Evolutionary conservation across 2,888 invertebrate genomes (phyloP).

Genomic region (Chirona hameri): DNA sequence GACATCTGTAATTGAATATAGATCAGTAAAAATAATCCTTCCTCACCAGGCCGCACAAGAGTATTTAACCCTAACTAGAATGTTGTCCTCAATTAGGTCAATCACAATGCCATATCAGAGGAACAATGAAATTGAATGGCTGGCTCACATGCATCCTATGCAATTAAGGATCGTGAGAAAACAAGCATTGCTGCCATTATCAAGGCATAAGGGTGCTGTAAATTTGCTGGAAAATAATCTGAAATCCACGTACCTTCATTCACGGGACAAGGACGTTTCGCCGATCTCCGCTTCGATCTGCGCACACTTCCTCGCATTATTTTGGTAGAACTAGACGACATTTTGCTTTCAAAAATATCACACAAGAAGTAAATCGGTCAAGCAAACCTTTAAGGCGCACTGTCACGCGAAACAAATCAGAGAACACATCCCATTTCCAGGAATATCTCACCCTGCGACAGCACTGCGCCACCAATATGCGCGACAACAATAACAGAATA

Average conservation of each 20-base stretch:
- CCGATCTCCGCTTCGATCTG: conserved; percentile 24
- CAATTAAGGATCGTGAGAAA: too few relatives aligned
- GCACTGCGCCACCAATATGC: background rate
- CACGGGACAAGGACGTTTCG: background rate
- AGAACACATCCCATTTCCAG: background rate
- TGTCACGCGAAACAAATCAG: background rate
- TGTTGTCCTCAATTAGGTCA: too few relatives aligned
- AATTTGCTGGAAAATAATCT: too few relatives aligned
- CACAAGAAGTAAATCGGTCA: background rate
- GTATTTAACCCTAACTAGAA: too few relatives aligned
- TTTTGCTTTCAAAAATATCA: background rate
- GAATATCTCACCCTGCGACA: background rate
- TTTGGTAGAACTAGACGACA: background rate
- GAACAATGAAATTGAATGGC: too few relatives aligned
- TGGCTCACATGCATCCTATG: too few relatives aligned
- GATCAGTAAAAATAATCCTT: too few relatives aligned
- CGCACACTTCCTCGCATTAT: background rate
- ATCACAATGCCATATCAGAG: too few relatives aligned
- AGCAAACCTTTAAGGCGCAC: background rate
- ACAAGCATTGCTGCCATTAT: too few relatives aligned
- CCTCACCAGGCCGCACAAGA: too few relatives aligned
- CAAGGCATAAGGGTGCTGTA: too few relatives aligned
- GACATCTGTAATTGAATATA: too few relatives aligned
- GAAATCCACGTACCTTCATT: background rate
- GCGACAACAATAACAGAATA: conserved; percentile 22